Base-by-base conservation (phyloP, 2,113 vertebrate genomes). In the Pachypanchax playfairii region DNA sequence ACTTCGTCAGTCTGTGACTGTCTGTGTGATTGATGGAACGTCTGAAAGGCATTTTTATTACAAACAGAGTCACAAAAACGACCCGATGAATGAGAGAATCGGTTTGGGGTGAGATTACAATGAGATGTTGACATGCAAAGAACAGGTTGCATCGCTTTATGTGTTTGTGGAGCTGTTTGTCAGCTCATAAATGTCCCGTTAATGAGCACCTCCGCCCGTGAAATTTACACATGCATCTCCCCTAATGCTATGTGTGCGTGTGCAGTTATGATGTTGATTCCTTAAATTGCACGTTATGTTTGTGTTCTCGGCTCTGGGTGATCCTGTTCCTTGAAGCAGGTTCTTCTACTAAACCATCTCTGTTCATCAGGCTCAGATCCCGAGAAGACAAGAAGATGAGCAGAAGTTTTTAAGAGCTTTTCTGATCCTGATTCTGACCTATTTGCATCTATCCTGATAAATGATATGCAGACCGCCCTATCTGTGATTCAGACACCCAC, bases 251-350 rank as follows among this genome's bases (percentile, higher is more conserved):
- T 39, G 65, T 28, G 12, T 38, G 22, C 20, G 21, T 50, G 13
- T 52, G 48, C 67, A 59, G 25, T 70, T 73, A 44, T 82, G 73
- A 78, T 66, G 79, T 75, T 73, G 66, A 70, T 64, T 77, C 72
- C 76, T 77, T 78, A 56, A 78, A 84, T 82, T 82, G 72, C 78
- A 71, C 64, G 70, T 80, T 73, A 58, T 73, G 74, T 84, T 85
- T 75, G 63, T 79, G 58, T 70, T 72, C 31, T 46, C 21, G 12
- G 59, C 48, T 1, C 55, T 79, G 31, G 31, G 4, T 6, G 4
- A 25, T 25, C 22, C 9, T 44, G 12, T 10, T 1, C 15, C 21
- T 7, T 15, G 9, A 50, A 9, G 4, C 4, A 3, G 6, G 24
- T 18, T 29, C 60, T 36, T 42, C 35, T 49, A 28, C 21, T 20